These are phyloP conservation scores for Oxyteleia sp. DNA, from an alignment of 2,888 invertebrate species.

Conservation along the genomic window DNA sequence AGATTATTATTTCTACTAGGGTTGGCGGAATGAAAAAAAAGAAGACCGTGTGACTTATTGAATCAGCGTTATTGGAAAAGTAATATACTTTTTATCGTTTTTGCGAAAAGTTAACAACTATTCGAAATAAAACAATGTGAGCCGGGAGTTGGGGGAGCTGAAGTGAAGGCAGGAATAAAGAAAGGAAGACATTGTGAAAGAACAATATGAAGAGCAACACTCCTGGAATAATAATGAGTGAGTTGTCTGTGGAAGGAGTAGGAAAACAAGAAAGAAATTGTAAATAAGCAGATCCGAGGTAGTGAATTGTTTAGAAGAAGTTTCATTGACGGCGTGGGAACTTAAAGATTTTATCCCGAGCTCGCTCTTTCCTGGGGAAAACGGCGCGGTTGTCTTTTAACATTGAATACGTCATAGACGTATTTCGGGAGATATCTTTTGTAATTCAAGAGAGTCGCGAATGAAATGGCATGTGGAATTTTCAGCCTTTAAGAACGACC, in stretches of 20 bases:
- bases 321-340: slow-evolving; percentile 29
- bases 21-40: slow-evolving; percentile 8
- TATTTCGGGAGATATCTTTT: neutral
- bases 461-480: neutral
- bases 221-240: slow-evolving; percentile 36
- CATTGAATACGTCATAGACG: slow-evolving; percentile 16
- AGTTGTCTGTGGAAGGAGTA: slow-evolving; percentile 1
- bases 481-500: slow-evolving; percentile 5
- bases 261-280: slow-evolving; percentile 42
- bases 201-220: slow-evolving; percentile 43
- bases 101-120: slow-evolving; percentile 17
- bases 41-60: slow-evolving; percentile 17
- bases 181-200: slow-evolving; percentile 15
- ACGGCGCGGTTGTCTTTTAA: neutral
- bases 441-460: neutral
- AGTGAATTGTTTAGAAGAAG: slow-evolving; percentile 30
- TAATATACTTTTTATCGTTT: slow-evolving; percentile 42
- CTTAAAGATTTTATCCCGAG: slow-evolving; percentile 14
- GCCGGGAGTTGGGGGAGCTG: neutral
- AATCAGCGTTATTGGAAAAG: slow-evolving; percentile 42
- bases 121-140: slow-evolving; percentile 36
- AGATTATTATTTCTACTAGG: too few relatives aligned
- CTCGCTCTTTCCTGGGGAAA: neutral
- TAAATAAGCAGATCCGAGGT: slow-evolving; percentile 36
- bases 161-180: slow-evolving; percentile 16